These are phyloP conservation scores for Helicolenus hilgendorfi DNA, from an alignment of 2,797 vertebrate species.

Conservation along the genomic window DNA sequence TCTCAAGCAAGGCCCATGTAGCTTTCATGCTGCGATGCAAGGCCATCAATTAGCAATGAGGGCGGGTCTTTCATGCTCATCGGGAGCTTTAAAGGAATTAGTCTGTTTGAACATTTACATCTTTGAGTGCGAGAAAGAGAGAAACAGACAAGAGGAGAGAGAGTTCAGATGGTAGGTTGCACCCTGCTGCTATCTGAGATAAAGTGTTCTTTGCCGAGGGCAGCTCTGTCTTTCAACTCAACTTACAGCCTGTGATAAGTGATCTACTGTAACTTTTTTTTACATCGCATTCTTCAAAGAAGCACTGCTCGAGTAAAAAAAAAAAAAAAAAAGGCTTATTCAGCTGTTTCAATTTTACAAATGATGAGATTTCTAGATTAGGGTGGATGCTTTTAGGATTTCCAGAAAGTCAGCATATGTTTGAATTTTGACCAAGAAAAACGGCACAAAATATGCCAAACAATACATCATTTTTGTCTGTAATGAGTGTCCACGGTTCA, in stretches of 20 bases:
- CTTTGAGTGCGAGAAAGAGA: constrained; percentile 51
- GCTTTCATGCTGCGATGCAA: constrained; percentile 69
- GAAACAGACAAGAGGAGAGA: constrained; percentile 41
- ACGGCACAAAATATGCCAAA: background rate
- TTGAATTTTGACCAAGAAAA: background rate
- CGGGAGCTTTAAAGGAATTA: constrained; percentile 75
- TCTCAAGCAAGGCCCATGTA: constrained; percentile 59
- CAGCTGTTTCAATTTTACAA: constrained; percentile 33
- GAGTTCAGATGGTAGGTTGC: constrained; percentile 42
- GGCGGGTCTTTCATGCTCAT: constrained; percentile 75
- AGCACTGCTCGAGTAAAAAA: background rate
- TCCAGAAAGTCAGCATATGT: constrained; percentile 1
- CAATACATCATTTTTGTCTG: background rate
- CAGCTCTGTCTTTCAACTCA: constrained; percentile 63
- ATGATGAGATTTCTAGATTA: constrained; percentile 16
- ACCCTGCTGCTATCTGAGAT: constrained; percentile 75
- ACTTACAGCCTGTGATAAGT: constrained; percentile 62
- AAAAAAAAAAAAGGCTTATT: constrained; percentile 10
- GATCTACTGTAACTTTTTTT: constrained; percentile 60
- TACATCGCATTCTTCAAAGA: constrained; percentile 33
- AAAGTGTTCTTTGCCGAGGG: constrained; percentile 65
- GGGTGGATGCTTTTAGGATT: background rate
- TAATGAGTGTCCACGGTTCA: background rate
- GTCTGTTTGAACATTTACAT: constrained; percentile 84
- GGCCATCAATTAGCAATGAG: constrained; percentile 83